Base-by-base conservation (phyloP, 2,113 vertebrate genomes). In the Camelus dromedarius region DNA sequence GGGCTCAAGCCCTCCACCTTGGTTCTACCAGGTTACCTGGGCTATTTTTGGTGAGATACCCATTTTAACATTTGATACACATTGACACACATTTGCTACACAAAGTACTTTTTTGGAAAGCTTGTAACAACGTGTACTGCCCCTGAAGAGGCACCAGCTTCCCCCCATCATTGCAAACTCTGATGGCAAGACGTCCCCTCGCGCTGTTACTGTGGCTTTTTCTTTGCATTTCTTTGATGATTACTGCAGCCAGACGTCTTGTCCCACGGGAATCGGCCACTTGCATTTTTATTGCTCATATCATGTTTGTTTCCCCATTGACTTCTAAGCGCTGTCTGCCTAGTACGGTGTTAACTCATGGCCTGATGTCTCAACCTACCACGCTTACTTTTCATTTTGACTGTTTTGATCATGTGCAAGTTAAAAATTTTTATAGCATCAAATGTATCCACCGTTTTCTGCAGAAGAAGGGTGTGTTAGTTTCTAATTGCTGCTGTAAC, bases 321-420 rank as follows among this genome's bases (percentile, higher is more conserved):
- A 8, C 52, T 56, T 76, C 58, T 16, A 46, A 75, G 58, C 8
- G 24, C 26, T 11, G 3, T 35, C 16, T 2, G 52, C 48, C 1
- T 22, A 7, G 32, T 7, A 4, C 8, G 8, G 32, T 6, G 1
- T 11, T 26, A 42, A 19, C 81, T 24, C 30, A 0, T 15, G 13
- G 30, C 69, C 50, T 24, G 18, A 1, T 8, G 62, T 22, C 20
- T n/a, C 64, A 24, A 6, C 16, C 22, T 20, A 0, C 73, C n/a
- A 6, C 15, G 1, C 28, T 16, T 2, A 8, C 24, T 24, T 91
- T 32, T 30, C 48, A 83, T 46, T 84, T 56, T 60, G 62, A 52
- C 79, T 4, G 5, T 16, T 66, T 66, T 38, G 20, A 19, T 12
- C 46, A 8, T 0, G 20, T 77, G 67, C 60, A 8, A 9, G 52